Evolutionary conservation across 2,888 invertebrate genomes (phyloP).

Genomic region (Steromphala cineraria): DNA sequence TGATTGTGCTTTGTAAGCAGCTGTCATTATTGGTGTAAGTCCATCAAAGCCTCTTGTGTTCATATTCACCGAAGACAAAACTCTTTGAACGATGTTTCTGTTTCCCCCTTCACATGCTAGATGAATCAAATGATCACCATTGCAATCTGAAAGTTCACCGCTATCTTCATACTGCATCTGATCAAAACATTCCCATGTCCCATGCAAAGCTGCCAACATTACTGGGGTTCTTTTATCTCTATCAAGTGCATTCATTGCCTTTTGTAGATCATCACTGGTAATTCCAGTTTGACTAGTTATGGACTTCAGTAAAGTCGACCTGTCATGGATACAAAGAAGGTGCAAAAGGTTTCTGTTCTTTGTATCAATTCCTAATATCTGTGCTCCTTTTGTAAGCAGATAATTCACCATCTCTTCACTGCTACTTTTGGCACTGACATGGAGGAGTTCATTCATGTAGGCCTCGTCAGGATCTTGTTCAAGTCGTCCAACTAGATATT

Average conservation of each 20-base stretch:
- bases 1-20: no score
- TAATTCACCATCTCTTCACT: neutral
- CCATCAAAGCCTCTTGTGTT: no score
- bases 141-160: neutral
- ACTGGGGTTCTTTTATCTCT: neutral
- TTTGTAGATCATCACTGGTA: no score
- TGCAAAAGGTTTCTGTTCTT: no score
- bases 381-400: neutral
- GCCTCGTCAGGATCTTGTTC: neutral
- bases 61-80: no score
- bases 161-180: neutral
- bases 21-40: no score
- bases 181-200: neutral
- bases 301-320: no score
- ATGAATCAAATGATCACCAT: neutral
- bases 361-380: neutral
- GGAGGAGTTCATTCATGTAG: neutral
- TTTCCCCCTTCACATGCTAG: neutral
- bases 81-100: no score
- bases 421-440: neutral
- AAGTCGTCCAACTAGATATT: neutral
- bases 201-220: neutral
- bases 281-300: neutral
- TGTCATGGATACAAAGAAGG: no score
- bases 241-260: neutral